Evolutionary conservation across 1,140 invertebrate genomes (phyloP).

Genomic region (Ruditapes philippinarum): DNA sequence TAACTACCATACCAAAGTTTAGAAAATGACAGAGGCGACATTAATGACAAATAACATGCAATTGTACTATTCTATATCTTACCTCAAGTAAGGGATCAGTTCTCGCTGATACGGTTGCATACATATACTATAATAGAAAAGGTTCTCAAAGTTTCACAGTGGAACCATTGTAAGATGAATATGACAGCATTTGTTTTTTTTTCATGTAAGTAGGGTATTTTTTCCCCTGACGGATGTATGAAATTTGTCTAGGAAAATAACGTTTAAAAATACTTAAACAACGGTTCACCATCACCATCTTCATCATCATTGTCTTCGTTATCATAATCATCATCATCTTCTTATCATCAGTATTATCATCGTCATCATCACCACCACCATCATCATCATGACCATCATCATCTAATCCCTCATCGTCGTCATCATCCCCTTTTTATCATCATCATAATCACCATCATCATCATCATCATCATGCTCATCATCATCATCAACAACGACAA

Average conservation of each 20-base stretch:
- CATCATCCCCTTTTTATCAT: background rate
- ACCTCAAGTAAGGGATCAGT: background rate
- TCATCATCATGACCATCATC: constrained; percentile 7
- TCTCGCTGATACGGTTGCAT: background rate
- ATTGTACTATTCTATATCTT: background rate
- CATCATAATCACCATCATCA: background rate
- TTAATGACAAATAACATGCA: constrained; percentile 9
- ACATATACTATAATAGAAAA: background rate
- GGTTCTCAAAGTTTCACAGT: background rate
- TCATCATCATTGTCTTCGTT: background rate
- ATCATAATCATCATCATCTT: background rate
- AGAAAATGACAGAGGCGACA: background rate
- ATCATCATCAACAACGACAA: background rate
- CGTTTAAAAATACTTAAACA: too few relatives aligned
- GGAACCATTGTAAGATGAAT: too few relatives aligned
- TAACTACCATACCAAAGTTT: background rate
- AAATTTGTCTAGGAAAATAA: too few relatives aligned
- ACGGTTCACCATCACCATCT: too few relatives aligned
- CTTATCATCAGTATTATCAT: constrained; percentile 8
- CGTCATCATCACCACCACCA: background rate
- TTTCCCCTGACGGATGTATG: too few relatives aligned
- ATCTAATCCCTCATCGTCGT: background rate
- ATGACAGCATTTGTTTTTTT: too few relatives aligned
- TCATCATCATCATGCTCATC: background rate
- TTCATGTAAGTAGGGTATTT: too few relatives aligned